Evolutionary conservation across 1,140 invertebrate species (phyloP).

Genomic region (Papilio aristodemus): DNA sequence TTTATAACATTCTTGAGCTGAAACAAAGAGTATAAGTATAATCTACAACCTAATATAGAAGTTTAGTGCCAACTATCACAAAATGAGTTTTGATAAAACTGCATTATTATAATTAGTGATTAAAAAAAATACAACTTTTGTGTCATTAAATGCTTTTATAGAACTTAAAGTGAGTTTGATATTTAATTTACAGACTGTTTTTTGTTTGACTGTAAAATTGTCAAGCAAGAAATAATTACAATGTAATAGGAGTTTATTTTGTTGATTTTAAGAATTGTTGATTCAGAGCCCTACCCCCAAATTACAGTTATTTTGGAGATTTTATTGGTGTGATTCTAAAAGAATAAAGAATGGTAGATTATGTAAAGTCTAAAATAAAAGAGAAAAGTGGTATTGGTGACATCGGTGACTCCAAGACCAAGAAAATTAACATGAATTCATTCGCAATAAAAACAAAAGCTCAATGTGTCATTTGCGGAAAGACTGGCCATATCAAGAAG

Average conservation of each 20-base stretch:
- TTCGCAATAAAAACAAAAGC: slow-evolving; percentile 45
- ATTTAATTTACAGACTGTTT: too few relatives aligned
- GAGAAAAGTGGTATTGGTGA: slow-evolving; percentile 50
- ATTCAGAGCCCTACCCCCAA: slow-evolving; percentile 51
- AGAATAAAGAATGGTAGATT: slow-evolving; percentile 66
- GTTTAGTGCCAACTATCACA: too few relatives aligned
- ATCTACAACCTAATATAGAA: too few relatives aligned
- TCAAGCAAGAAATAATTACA: slow-evolving; percentile 47
- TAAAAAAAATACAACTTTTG: too few relatives aligned
- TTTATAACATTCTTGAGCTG: slow-evolving; percentile 37
- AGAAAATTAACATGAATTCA: slow-evolving; percentile 51
- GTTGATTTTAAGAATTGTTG: slow-evolving; percentile 64
- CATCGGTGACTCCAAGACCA: slow-evolving; percentile 36
- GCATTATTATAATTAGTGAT: too few relatives aligned
- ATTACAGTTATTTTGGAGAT: slow-evolving; percentile 55
- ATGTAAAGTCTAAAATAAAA: slow-evolving; percentile 65
- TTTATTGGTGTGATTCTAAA: slow-evolving; percentile 55
- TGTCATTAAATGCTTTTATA: too few relatives aligned
- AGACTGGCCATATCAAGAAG: slow-evolving; percentile 51
- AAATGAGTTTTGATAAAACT: too few relatives aligned
- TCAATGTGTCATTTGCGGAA: slow-evolving; percentile 54
- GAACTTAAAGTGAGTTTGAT: too few relatives aligned
- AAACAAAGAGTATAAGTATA: slow-evolving; percentile 34
- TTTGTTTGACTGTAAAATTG: too few relatives aligned
- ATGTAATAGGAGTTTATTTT: slow-evolving; percentile 53